Percentiles rank a stretch among this genome's conserved stretches.
Evolutionary conservation across 1,140 invertebrate genomes (phyloP).

Genomic region (Aradophagus sp.): DNA sequence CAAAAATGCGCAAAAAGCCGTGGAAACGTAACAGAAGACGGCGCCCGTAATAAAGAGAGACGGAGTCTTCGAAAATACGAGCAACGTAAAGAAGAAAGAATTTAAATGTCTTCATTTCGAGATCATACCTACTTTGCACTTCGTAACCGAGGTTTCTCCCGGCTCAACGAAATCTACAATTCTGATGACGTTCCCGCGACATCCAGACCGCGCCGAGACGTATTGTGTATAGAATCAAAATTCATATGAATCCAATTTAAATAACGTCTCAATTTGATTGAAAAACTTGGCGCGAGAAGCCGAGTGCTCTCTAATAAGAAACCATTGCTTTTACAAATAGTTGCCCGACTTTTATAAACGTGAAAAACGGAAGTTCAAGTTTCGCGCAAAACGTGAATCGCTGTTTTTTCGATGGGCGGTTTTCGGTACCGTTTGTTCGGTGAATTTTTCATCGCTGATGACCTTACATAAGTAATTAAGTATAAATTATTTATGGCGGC

Average conservation of each 20-base stretch:
- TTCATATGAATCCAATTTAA: conserved; percentile 53
- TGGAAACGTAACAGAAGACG: too few relatives aligned
- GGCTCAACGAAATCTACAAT: conserved; percentile 44
- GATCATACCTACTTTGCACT: conserved; percentile 57
- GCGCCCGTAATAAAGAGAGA: too few relatives aligned
- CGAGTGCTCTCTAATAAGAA: conserved; percentile 26
- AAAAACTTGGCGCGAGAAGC: conserved; percentile 27
- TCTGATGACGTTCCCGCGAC: conserved; percentile 44
- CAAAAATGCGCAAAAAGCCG: conserved; percentile 3
- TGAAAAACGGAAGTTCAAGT: conserved; percentile 7
- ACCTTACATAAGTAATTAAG: conserved; percentile 20
- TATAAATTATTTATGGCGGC: conserved; percentile 26
- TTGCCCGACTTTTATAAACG: conserved; percentile 1
- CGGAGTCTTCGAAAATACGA: conserved; percentile 20
- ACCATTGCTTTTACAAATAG: conserved; percentile 39
- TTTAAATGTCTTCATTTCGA: conserved; percentile 55
- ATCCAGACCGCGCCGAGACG: conserved; percentile 28
- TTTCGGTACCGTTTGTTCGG: conserved; percentile 5
- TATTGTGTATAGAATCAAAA: conserved; percentile 54
- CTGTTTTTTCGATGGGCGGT: conserved; percentile 1
- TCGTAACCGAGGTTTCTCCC: conserved; percentile 49
- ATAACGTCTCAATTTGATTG: conserved; percentile 49
- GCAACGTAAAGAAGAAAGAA: conserved; percentile 41
- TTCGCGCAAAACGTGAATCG: too few relatives aligned
- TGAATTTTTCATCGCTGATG: conserved; percentile 1